Evolutionary conservation across 2,113 vertebrate genomes (phyloP), one percentile per base, ranked within the genome.

Genomic region (Menura novaehollandiae): DNA sequence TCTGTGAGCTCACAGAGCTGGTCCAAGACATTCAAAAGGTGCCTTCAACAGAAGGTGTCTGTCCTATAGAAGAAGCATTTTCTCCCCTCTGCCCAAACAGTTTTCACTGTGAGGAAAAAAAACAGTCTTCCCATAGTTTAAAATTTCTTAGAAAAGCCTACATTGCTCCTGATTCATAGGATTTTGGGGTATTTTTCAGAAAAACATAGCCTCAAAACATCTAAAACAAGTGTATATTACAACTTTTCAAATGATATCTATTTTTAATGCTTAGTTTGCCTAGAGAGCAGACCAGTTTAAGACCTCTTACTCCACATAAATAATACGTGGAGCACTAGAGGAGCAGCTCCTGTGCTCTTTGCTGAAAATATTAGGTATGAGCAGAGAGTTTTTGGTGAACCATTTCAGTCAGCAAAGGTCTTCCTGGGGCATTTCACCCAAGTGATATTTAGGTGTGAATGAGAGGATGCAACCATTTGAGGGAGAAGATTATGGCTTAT

Each of bases 401-500:
- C 2, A 1, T 12, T 21, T 27, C 53, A 60, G 49, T 6, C 28
- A 35, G 44, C 33, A 28, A 41, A 68, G 64, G 5, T 77, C 91
- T 72, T 32, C 39, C 39, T 60, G 39, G 49, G 52, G 53, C 52
- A 52, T 30, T 60, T 60, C 60, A 63, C 47, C 52, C 18, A 8
- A 43, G 7, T 2, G 56, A 17, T n/a, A 28, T 52, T 59, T 24
- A 14, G n/a, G 44, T 33, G 66, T 41, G 60, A 89, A 49, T 0
- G 0, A 53, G 60, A 85, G 74, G 53, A 18, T 8, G 28, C 3
- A 0, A 3, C 27, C 16, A 18, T 18, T 26, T 35, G 15, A 2
- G 1, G n/a, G 24, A 83, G 37, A 49, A 53, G 49, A 24, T 49
- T n/a, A 11, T 8, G 64, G 49, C 56, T 71, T 33, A 10, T 43